These are phyloP conservation scores for Pterostichus niger DNA, from an alignment of 2,888 invertebrate genomes.

Conservation along the genomic window DNA sequence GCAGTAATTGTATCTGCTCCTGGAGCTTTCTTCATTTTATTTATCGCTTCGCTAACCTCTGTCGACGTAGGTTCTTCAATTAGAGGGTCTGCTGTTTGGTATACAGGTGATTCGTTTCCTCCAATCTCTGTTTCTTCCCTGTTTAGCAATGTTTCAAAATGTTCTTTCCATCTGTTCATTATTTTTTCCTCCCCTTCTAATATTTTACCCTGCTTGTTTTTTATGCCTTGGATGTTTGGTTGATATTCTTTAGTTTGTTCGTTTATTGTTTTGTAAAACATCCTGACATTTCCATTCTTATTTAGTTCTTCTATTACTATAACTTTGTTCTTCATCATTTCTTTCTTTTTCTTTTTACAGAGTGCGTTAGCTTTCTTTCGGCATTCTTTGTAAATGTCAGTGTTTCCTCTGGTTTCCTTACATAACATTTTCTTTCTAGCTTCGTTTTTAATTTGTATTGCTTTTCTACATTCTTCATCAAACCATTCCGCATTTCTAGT, in stretches of 20 bases:
- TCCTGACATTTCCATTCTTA: background rate
- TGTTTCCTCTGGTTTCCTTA: slow-evolving; percentile 10
- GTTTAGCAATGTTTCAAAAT: no score
- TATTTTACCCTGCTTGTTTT: background rate
- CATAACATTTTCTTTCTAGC: slow-evolving; percentile 6
- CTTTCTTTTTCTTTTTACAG: slow-evolving; percentile 12
- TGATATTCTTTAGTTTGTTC: slow-evolving; percentile 12
- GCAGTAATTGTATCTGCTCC: background rate
- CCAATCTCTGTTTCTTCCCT: background rate
- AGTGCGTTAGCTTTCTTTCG: slow-evolving; percentile 8
- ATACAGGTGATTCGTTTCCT: background rate
- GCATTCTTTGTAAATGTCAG: slow-evolving; percentile 9
- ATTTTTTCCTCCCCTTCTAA: background rate
- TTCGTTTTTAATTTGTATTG: background rate
- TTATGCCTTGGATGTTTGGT: slow-evolving; percentile 14
- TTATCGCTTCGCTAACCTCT: slow-evolving; percentile 4
- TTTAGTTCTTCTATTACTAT: slow-evolving; percentile 1
- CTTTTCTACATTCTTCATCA: no score
- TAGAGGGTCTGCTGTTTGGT: slow-evolving; percentile 3
- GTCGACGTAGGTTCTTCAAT: background rate
- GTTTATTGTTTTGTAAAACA: slow-evolving; percentile 15
- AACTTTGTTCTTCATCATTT: slow-evolving; percentile 11
- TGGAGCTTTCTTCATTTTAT: slow-evolving; percentile 8
- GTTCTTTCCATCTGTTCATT: background rate
- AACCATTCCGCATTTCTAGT: slow-evolving; percentile 5